phyloP scores from a whole-genome alignment of 2,888 invertebrate genomes.

The Dioctria rufipes region DNA sequence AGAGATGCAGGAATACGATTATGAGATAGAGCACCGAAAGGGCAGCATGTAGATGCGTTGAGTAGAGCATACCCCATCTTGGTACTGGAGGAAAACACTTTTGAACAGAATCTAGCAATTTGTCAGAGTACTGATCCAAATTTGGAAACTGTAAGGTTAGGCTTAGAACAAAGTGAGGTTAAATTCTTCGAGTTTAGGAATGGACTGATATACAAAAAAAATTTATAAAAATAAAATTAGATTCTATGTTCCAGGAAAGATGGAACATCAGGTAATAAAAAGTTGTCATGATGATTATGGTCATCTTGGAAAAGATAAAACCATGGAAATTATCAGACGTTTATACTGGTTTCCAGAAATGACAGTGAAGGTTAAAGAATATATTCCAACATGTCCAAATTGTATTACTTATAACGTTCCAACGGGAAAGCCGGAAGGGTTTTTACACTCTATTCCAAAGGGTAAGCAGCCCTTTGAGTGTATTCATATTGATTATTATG shows the following conservation, averaged over 20 bases:
- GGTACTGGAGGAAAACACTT: neutral
- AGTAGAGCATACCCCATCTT: conserved; percentile 15
- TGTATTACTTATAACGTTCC: conserved; percentile 61
- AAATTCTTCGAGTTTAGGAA: neutral
- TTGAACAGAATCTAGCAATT: neutral
- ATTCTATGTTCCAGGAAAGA: conserved; percentile 53
- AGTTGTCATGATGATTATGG: conserved; percentile 54
- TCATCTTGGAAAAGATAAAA: conserved; percentile 52
- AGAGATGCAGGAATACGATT: conserved; percentile 61
- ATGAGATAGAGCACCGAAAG: conserved; percentile 60
- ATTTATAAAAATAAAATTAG: neutral
- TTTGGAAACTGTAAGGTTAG: neutral
- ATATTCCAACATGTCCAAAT: conserved; percentile 67
- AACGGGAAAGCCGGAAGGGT: conserved; percentile 62
- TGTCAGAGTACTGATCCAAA: neutral
- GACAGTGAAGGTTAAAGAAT: conserved; percentile 65
- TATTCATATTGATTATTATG: conserved; percentile 68
- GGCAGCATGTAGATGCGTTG: conserved; percentile 57
- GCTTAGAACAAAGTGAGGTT: neutral
- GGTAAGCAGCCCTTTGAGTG: conserved; percentile 67
- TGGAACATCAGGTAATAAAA: conserved; percentile 54
- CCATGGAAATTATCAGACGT: conserved; percentile 31
- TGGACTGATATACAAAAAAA: conserved; percentile 8
- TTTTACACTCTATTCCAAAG: conserved; percentile 68
- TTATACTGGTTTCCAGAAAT: conserved; percentile 69